Evolutionary conservation across 2,888 invertebrate species (phyloP).

Genomic region (Aplocera efformata): DNA sequence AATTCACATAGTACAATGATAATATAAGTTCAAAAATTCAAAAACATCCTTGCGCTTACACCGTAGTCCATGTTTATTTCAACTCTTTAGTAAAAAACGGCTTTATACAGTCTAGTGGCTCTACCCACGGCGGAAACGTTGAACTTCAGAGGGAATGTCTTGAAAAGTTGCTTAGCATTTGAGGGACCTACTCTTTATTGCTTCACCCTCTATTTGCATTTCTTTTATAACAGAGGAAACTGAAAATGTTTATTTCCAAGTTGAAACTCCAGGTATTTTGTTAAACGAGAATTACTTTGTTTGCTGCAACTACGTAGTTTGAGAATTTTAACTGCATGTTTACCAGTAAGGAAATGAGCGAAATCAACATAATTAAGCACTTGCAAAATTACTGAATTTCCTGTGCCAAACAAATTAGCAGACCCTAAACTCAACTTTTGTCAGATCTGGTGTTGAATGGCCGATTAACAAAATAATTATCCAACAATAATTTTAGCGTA

Average conservation of each 20-base stretch:
- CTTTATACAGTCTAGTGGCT: slow-evolving; percentile 40
- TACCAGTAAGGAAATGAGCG: slow-evolving; percentile 13
- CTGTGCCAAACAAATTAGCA: slow-evolving; percentile 34
- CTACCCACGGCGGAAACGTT: slow-evolving; percentile 37
- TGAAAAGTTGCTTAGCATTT: slow-evolving; percentile 44
- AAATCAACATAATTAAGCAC: slow-evolving; percentile 21
- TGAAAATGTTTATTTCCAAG: slow-evolving; percentile 23
- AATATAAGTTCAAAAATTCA: no score
- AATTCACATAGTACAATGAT: no score
- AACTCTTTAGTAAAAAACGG: slow-evolving; percentile 35
- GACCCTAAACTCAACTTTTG: slow-evolving; percentile 32
- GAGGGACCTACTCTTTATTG: slow-evolving; percentile 36
- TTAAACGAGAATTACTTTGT: slow-evolving; percentile 8
- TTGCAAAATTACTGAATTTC: slow-evolving; percentile 31
- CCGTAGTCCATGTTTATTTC: slow-evolving; percentile 23
- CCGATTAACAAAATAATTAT: slow-evolving; percentile 67
- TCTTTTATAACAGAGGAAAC: slow-evolving; percentile 31
- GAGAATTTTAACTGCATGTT: slow-evolving; percentile 13
- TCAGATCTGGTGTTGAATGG: slow-evolving; percentile 36
- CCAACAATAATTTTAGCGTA: slow-evolving; percentile 57
- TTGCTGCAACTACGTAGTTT: no score
- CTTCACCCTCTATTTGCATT: slow-evolving; percentile 43
- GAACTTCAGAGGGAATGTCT: slow-evolving; percentile 46
- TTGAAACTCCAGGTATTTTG: slow-evolving; percentile 22
- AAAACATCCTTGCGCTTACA: slow-evolving; percentile 31